These are phyloP conservation scores for Zeuzera pyrina DNA, from an alignment of 2,888 invertebrate species.

Conservation along the genomic window DNA sequence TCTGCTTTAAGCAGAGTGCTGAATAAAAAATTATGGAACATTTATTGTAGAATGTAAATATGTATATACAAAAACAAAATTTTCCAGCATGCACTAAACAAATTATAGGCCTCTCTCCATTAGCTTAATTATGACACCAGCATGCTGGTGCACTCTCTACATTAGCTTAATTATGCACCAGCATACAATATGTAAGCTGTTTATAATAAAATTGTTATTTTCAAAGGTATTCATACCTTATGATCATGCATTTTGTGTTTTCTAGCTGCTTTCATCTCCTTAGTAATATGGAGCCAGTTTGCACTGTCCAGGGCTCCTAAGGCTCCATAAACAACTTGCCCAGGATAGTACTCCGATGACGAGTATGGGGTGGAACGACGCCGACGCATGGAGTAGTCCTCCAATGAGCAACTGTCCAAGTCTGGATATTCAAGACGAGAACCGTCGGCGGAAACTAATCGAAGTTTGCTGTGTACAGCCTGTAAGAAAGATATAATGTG, in stretches of 20 bases:
- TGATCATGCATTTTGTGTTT: slow-evolving; percentile 73
- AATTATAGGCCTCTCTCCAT: no score
- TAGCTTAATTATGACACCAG: no score
- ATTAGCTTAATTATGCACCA: no score
- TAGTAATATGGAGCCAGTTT: slow-evolving; percentile 85
- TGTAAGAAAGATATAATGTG: slow-evolving; percentile 17
- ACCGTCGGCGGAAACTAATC: slow-evolving; percentile 77
- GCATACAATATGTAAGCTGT: no score
- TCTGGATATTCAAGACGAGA: slow-evolving; percentile 78
- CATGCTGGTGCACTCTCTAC: no score
- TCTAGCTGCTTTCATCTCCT: slow-evolving; percentile 78
- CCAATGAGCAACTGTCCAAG: slow-evolving; percentile 78
- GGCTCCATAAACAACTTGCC: slow-evolving; percentile 79
- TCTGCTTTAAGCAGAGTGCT: no score
- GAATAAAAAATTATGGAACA: no score
- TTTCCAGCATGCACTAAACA: no score
- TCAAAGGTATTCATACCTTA: slow-evolving; percentile 65
- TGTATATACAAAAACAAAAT: no score
- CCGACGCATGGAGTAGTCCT: slow-evolving; percentile 80
- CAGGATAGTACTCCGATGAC: slow-evolving; percentile 62
- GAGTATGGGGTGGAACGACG: slow-evolving; percentile 67
- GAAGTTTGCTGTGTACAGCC: slow-evolving; percentile 78
- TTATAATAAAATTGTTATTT: no score
- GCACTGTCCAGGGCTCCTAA: slow-evolving; percentile 83
- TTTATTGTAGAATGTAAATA: no score